Conservation (phyloP, 2,888 invertebrate species). For the Fabriciana adippe region DNA sequence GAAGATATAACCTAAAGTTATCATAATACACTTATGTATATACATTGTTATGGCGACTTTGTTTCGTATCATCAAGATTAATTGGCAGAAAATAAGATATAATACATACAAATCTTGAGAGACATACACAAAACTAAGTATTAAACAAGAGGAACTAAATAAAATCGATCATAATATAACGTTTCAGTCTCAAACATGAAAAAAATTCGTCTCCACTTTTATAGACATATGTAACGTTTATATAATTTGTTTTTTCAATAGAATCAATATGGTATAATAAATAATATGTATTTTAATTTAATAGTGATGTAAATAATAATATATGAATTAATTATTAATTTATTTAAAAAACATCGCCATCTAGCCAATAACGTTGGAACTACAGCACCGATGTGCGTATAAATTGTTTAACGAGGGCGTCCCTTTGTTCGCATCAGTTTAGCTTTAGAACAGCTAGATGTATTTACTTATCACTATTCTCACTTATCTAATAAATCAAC, state of each 20-base stretch:
- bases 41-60: no score
- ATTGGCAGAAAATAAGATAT: no score
- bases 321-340: background rate
- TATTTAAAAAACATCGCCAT: constrained; percentile 28
- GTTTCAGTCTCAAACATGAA: no score
- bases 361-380: constrained; percentile 36
- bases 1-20: no score
- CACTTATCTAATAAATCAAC: constrained; percentile 23
- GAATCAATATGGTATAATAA: background rate
- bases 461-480: constrained; percentile 43
- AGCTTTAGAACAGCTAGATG: constrained; percentile 60
- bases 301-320: background rate
- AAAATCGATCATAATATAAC: no score
- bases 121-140: no score
- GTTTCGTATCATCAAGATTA: no score
- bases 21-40: no score
- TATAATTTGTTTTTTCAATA: background rate
- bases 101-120: no score
- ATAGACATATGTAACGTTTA: no score
- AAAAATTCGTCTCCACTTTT: no score
- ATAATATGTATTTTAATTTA: background rate
- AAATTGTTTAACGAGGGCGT: constrained; percentile 14
- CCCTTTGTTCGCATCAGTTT: constrained; percentile 49
- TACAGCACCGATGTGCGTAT: constrained; percentile 28
- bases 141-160: no score